These are phyloP conservation scores for Drepanosiphum platanoidis DNA, from an alignment of 2,888 invertebrate genomes.

Conservation along the genomic window DNA sequence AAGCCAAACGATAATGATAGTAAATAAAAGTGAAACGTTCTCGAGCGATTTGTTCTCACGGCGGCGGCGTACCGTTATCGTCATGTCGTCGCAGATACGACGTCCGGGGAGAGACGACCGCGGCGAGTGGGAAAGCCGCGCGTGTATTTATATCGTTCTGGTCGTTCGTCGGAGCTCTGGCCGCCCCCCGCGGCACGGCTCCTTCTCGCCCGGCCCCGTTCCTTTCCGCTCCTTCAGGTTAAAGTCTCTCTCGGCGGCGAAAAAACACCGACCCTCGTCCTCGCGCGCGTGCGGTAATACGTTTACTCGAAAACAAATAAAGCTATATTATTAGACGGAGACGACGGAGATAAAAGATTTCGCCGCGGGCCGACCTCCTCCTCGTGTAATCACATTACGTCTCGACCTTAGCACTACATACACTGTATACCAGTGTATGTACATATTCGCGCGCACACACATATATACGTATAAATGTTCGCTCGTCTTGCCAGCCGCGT, in stretches of 20 bases:
- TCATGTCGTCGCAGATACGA: no score
- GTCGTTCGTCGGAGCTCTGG: neutral
- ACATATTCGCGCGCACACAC: neutral
- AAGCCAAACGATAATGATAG: no score
- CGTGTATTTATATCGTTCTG: no score
- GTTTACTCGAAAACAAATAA: slow-evolving; percentile 42
- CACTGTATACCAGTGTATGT: neutral
- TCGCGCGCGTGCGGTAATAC: neutral
- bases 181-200: neutral
- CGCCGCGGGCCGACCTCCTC: slow-evolving; percentile 14
- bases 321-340: neutral
- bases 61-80: no score
- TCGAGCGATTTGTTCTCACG: no score
- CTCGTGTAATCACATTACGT: slow-evolving; percentile 49
- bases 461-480: no score
- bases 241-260: neutral
- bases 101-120: no score
- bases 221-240: neutral
- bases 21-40: no score
- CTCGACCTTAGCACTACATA: neutral
- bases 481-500: neutral
- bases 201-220: neutral
- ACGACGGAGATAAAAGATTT: slow-evolving; percentile 9
- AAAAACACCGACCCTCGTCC: neutral
- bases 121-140: no score